Evolutionary conservation across 2,888 invertebrate species (phyloP).

Genomic region (Latheticus oryzae): DNA sequence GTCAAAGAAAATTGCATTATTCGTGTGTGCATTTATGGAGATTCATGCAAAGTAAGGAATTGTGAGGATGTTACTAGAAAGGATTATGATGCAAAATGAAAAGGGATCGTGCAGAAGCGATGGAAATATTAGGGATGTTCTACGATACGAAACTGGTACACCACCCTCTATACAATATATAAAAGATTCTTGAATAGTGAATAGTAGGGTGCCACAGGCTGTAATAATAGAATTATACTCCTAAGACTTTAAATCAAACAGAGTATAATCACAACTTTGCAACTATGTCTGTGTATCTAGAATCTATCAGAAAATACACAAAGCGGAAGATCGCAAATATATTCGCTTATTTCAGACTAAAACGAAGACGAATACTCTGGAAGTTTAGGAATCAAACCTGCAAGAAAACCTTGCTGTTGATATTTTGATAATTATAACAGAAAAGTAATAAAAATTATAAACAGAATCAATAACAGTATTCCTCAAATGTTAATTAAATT

Average conservation of each 20-base stretch:
- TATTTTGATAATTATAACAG: no score
- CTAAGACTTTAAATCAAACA: slow-evolving; percentile 5
- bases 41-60: slow-evolving; percentile 34
- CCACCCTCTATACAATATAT: slow-evolving; percentile 13
- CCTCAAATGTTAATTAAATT: no score
- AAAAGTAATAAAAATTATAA: no score
- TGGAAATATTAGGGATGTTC: slow-evolving; percentile 7
- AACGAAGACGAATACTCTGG: no score
- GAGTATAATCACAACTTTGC: no score
- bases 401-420: no score
- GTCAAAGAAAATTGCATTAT: slow-evolving; percentile 34
- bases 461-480: no score
- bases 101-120: slow-evolving; percentile 23
- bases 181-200: slow-evolving; percentile 16
- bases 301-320: no score
- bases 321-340: no score
- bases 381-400: no score
- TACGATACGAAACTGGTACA: slow-evolving; percentile 13
- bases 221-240: slow-evolving; percentile 10
- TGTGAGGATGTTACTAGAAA: slow-evolving; percentile 19
- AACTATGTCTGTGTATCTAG: no score
- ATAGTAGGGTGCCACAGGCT: slow-evolving; percentile 6
- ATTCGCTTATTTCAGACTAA: no score
- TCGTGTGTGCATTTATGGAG: slow-evolving; percentile 34
- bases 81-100: slow-evolving; percentile 25